Conservation (phyloP, 1,140 invertebrate species). For the Saxidomus purpurata region DNA sequence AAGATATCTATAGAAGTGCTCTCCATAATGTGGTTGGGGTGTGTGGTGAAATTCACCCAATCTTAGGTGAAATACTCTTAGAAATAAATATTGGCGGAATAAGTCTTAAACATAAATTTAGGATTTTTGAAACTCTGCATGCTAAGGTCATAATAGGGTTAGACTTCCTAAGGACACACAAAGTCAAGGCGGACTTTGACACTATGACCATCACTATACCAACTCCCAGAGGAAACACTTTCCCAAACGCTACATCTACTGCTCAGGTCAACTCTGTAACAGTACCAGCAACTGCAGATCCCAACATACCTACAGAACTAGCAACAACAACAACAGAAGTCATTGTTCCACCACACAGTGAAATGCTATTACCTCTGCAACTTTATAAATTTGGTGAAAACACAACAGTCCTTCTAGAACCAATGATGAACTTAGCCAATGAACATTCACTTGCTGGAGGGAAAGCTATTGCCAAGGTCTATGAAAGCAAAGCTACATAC, state of each 20-base stretch:
- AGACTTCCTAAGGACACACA: neutral
- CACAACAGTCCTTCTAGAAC: neutral
- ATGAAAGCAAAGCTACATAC: neutral
- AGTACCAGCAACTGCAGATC: neutral
- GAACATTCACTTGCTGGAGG: neutral
- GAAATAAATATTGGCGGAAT: neutral
- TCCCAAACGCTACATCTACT: too few species aligned
- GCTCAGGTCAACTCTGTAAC: neutral
- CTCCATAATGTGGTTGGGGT: neutral
- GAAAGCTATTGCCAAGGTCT: neutral
- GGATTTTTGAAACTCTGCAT: conserved; percentile 9
- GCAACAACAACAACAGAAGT: neutral
- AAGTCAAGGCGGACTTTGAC: neutral
- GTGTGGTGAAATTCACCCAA: neutral
- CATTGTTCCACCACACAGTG: conserved; percentile 11
- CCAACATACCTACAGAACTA: neutral
- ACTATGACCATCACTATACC: neutral
- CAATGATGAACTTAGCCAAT: neutral
- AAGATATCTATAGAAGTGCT: too few species aligned
- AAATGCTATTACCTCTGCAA: neutral
- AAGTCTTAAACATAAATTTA: neutral
- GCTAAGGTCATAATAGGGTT: neutral
- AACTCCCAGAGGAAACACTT: neutral
- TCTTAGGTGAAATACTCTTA: neutral
- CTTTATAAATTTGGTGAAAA: neutral